Base-by-base conservation (phyloP, 23 tunicate genomes). In the Halocynthia roretzi region DNA sequence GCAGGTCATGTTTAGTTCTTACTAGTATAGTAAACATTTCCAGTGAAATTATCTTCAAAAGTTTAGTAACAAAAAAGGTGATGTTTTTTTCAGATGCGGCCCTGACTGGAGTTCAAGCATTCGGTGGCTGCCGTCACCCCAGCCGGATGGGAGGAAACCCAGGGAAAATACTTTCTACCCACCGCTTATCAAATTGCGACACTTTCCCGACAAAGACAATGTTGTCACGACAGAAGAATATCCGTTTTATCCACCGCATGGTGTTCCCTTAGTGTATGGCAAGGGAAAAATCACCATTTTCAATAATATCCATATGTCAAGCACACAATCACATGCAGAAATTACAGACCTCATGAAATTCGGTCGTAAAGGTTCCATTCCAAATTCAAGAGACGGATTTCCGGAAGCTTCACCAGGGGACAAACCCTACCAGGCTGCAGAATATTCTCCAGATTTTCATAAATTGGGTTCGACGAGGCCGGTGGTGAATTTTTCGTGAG, bases 361-460 rank as follows among this genome's bases (percentile, higher is more conserved):
- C 61, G 96, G 96, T n/a, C 67, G 58, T 11, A 83, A 80, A 54
- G 81, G 78, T 18, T 48, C 50, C 76, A 82, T 85, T 20, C 51
- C 51, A 4, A 70, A 70, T 60, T 50, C 74, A 17, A 75, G 96
- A 73, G 86, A 89, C 69, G 84, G 83, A 2, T 84, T 78, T 31
- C 52, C 72, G 6, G 81, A 78, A 67, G 87, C 88, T 22, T 83
- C 96, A 11, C 82, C 82, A 12, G 96, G 96, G 44, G 96, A 89
- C 83, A 89, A 89, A 80, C 85, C 96, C 18, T 89, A 89, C 60
- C 85, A 84, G 62, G 84, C 88, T 62, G 86, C 82, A 20, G 96
- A 89, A 75, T 89, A 89, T 76, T 89, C 96, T 31, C 75, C 80
- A 6, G 50, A 85, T 60, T 89, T 89, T 62, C 96, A 89, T 50